Evolutionary conservation across 2,888 invertebrate genomes (phyloP).

Genomic region (Lochmaea capreae): DNA sequence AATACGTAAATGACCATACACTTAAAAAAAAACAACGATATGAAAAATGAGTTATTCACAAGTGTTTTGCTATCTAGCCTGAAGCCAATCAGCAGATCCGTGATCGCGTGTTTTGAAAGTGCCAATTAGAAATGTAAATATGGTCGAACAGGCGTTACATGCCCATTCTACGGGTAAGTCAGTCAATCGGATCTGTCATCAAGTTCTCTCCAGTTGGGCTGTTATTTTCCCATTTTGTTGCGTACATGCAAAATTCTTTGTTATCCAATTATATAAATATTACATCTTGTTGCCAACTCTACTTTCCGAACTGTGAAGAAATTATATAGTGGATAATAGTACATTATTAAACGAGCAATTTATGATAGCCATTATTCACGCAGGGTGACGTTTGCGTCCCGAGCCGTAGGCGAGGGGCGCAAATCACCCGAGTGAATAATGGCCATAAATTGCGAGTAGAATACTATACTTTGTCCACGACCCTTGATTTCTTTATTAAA

Average conservation of each 20-base stretch:
- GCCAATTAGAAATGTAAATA: slow-evolving; percentile 46
- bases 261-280: slow-evolving; percentile 19
- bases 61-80: slow-evolving; percentile 14
- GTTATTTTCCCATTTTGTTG: slow-evolving; percentile 46
- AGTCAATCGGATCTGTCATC: slow-evolving; percentile 47
- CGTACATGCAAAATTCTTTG: slow-evolving; percentile 36
- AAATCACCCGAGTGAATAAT: too few relatives aligned
- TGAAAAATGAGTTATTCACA: slow-evolving; percentile 16
- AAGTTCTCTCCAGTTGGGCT: slow-evolving; percentile 42
- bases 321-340: too few relatives aligned
- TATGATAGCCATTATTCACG: too few relatives aligned
- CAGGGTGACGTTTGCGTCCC: too few relatives aligned
- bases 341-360: too few relatives aligned
- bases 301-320: neutral
- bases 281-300: slow-evolving; percentile 13
- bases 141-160: slow-evolving; percentile 34
- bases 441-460: too few relatives aligned
- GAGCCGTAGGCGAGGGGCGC: too few relatives aligned
- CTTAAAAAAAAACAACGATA: neutral
- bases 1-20: too few relatives aligned
- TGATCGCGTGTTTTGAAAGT: slow-evolving; percentile 37
- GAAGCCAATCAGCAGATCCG: slow-evolving; percentile 5
- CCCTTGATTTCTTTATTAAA: too few relatives aligned
- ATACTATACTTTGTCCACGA: too few relatives aligned
- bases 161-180: slow-evolving; percentile 15